Conservation (phyloP, 2,888 invertebrate genomes). For the Macrosoma leucophasiata region DNA sequence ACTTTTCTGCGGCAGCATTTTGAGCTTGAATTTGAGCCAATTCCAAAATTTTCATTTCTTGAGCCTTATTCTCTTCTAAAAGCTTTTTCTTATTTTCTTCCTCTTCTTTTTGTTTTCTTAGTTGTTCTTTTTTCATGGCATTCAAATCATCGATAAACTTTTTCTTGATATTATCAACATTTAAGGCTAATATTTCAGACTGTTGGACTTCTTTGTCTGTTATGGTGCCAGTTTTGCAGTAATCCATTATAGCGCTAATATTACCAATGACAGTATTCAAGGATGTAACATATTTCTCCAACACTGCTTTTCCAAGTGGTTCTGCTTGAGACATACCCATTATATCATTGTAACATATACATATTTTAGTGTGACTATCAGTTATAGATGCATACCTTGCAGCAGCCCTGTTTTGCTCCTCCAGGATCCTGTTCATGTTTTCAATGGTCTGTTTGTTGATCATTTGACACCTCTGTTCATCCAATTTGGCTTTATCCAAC, state of each 20-base stretch:
- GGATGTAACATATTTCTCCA: slow-evolving; percentile 55
- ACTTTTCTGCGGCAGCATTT: slow-evolving; percentile 28
- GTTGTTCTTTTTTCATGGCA: slow-evolving; percentile 37
- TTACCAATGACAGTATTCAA: slow-evolving; percentile 55
- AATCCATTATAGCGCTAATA: slow-evolving; percentile 61
- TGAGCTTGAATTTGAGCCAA: slow-evolving; percentile 28
- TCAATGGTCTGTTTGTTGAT: slow-evolving; percentile 58
- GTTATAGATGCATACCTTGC: slow-evolving; percentile 72
- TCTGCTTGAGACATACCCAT: slow-evolving; percentile 60
- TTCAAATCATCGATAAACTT: slow-evolving; percentile 55
- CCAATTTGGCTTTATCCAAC: slow-evolving; percentile 55
- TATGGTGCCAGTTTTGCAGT: slow-evolving; percentile 55
- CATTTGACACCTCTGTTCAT: slow-evolving; percentile 68
- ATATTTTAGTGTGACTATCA: slow-evolving; percentile 74
- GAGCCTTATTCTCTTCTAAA: slow-evolving; percentile 40
- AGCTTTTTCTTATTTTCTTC: slow-evolving; percentile 32
- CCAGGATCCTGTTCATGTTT: slow-evolving; percentile 66
- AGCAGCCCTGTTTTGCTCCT: slow-evolving; percentile 65
- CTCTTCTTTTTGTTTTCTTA: slow-evolving; percentile 42
- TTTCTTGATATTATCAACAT: slow-evolving; percentile 62
- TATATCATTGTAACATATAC: slow-evolving; percentile 73
- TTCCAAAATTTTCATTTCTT: slow-evolving; percentile 31
- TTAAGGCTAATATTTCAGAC: slow-evolving; percentile 66
- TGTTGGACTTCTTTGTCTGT: slow-evolving; percentile 71
- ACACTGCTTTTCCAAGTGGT: slow-evolving; percentile 49